Evolutionary conservation across 2,888 invertebrate genomes (phyloP), one percentile per base, ranked within the genome.

Genomic region (Altica lythri): DNA sequence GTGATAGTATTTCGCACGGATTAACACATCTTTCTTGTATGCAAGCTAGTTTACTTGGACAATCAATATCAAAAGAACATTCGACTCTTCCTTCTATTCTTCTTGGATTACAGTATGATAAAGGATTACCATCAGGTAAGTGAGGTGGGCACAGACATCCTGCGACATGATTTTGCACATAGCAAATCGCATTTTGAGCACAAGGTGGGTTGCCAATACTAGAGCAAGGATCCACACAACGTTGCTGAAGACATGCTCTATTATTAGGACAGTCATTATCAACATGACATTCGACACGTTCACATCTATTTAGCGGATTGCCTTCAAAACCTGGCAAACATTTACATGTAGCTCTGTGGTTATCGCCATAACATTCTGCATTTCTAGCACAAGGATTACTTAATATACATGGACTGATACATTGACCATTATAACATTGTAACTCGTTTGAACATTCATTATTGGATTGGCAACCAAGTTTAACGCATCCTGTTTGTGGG

Each of bases 81-180:
- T 90, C 86, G 1, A 88, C 86, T 70, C 78, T 78, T 68, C 82
- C 79, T 44, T 74, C 68, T 37, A 78, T 72, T 29, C 65, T 60
- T 6, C 80, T 70, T 16, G 80, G 77, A 65, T 86, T 82, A 69
- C 92, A 92, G 71, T 86, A 88, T 0, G 88, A 85, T 61, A 86
- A 79, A 8, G 94, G 90, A 76, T 92, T 89, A 59, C 93, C 94
- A 45, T 85, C 73, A 1, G 92, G 91, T 48, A 89, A 75, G 57
- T 88, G 81, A 18, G 88, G 81, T 3, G 93, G 94, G 71, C 95
- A 95, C 66, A 86, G 84, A 71, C 95, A 95, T 6, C 85, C 83
- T 0, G 91, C 87, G 1, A 82, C 84, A 72, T 95, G 93, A 70
- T 91, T 90, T 63, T 87, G 82, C 1, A 89, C 85, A 62, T 84